These are phyloP conservation scores for Oxystoma pomonae DNA, from an alignment of 2,888 invertebrate genomes.

Conservation along the genomic window DNA sequence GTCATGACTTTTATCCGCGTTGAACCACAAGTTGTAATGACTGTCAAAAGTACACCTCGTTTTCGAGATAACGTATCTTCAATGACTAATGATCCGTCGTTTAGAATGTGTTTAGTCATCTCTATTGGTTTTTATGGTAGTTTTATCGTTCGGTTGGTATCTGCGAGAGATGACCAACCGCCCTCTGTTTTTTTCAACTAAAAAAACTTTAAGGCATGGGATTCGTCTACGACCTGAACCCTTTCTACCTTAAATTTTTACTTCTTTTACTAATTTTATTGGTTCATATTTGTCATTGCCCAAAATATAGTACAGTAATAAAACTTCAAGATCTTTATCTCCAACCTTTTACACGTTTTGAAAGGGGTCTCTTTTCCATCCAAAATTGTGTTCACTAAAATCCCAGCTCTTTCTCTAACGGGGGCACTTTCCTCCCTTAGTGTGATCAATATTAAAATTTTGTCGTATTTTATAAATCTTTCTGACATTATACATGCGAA, in stretches of 20 bases:
- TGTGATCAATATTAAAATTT: too few species aligned
- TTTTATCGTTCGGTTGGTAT: too few species aligned
- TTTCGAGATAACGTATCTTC: constrained; percentile 46
- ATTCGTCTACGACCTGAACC: neutral
- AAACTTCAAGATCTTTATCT: too few species aligned
- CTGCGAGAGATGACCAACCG: neutral
- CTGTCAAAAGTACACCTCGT: constrained; percentile 46
- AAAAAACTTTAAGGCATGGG: neutral
- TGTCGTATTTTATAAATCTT: too few species aligned
- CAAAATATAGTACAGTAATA: too few species aligned
- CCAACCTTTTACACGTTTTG: too few species aligned
- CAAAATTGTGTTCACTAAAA: too few species aligned
- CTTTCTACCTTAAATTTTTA: neutral
- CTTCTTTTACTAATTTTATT: neutral
- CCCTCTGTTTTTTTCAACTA: neutral
- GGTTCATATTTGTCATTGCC: too few species aligned
- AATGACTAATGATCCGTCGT: constrained; percentile 46
- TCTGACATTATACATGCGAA: too few species aligned
- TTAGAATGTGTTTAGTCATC: constrained; percentile 59
- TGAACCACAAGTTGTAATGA: constrained; percentile 36
- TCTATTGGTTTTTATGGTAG: constrained; percentile 20
- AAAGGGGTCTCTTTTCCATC: too few species aligned
- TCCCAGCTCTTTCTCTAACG: too few species aligned
- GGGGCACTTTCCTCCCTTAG: too few species aligned
- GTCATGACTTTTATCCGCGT: constrained; percentile 7